These are phyloP conservation scores for Meleagris gallopavo DNA, from an alignment of 2,113 vertebrate species.

Conservation along the genomic window DNA sequence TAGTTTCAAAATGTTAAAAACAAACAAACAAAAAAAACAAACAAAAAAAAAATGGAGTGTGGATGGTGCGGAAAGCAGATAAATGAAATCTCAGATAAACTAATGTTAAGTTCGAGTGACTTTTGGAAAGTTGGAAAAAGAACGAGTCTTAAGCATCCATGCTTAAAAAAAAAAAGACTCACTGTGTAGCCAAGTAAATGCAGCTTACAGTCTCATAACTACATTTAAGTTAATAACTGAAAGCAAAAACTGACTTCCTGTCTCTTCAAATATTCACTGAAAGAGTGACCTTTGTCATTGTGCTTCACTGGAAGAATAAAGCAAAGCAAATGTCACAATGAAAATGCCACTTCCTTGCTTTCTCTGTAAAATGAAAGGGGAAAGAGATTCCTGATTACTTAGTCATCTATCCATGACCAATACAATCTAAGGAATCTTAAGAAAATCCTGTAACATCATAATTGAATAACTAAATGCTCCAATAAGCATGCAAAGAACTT, in stretches of 20 bases:
- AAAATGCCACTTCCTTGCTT: background rate
- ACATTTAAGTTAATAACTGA: background rate
- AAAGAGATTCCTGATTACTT: background rate
- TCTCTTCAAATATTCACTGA: background rate
- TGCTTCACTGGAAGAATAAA: background rate
- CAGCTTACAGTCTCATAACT: background rate
- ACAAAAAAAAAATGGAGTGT: background rate
- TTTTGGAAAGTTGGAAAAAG: background rate
- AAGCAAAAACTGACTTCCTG: background rate
- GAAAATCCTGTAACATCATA: background rate
- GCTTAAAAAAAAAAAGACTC: background rate
- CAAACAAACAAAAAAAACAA: background rate
- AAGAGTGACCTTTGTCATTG: background rate
- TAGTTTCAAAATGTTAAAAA: background rate
- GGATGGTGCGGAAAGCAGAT: background rate
- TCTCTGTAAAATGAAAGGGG: background rate
- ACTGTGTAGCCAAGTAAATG: background rate
- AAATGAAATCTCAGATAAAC: background rate
- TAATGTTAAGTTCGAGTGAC: background rate
- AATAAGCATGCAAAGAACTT: background rate
- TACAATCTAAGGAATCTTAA: background rate
- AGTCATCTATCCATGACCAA: background rate
- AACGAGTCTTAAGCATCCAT: background rate
- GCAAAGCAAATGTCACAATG: background rate
- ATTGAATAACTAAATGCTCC: conserved; percentile 28